Evolutionary conservation across 2,888 invertebrate species (phyloP).

Genomic region (Coelopa pilipes): DNA sequence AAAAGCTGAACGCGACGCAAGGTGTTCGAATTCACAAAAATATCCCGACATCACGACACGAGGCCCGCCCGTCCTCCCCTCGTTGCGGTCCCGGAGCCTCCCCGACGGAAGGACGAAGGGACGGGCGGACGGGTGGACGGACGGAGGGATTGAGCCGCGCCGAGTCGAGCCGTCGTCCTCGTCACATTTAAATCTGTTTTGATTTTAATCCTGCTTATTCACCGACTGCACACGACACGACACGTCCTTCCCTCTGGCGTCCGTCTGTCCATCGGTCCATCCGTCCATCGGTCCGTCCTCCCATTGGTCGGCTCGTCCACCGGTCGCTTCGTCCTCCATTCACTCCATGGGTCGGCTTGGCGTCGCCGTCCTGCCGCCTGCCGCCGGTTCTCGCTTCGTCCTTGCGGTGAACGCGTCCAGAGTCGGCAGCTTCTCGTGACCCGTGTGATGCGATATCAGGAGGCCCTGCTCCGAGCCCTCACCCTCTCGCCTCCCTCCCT

Average conservation of each 20-base stretch:
- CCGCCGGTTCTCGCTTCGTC: too few species aligned
- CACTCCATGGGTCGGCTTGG: slow-evolving; percentile 3
- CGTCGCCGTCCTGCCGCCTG: background rate
- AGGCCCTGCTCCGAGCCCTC: too few species aligned
- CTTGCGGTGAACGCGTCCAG: too few species aligned
- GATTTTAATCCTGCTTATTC: slow-evolving; percentile 55
- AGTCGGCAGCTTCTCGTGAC: too few species aligned
- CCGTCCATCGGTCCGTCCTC: background rate
- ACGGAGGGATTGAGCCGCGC: too few species aligned
- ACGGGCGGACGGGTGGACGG: too few species aligned
- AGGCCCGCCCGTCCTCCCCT: slow-evolving; percentile 14
- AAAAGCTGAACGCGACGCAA: slow-evolving; percentile 22
- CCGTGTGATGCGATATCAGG: too few species aligned
- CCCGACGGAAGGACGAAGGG: background rate
- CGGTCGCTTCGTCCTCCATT: background rate
- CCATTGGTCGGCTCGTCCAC: slow-evolving; percentile 10
- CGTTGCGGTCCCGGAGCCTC: background rate
- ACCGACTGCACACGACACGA: slow-evolving; percentile 43
- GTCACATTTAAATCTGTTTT: slow-evolving; percentile 41
- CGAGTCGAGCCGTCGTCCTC: slow-evolving; percentile 17
- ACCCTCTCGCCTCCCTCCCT: too few species aligned
- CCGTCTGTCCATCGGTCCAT: slow-evolving; percentile 5
- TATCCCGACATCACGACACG: background rate
- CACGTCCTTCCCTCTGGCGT: slow-evolving; percentile 14
- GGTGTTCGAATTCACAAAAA: slow-evolving; percentile 37